phyloP scores from a whole-genome alignment of 2,113 vertebrate genomes.

The Furnarius figulus region DNA sequence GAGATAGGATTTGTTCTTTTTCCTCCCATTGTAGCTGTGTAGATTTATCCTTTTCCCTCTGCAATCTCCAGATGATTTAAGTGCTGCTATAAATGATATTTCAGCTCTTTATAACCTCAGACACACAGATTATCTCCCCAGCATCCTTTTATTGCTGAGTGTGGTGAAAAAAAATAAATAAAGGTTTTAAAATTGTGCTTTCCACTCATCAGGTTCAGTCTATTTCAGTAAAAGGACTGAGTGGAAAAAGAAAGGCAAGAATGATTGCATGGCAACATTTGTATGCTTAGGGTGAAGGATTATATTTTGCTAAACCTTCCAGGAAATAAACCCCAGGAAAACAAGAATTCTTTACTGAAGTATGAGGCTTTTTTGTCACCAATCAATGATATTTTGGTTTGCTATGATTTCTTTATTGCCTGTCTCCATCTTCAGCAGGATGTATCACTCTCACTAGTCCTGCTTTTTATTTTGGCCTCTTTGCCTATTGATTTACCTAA shows the following conservation, averaged over 20 bases:
- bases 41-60: neutral
- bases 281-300: neutral
- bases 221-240: neutral
- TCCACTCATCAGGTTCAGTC: neutral
- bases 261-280: neutral
- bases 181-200: neutral
- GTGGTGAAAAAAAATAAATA: neutral
- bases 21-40: rapidly evolving
- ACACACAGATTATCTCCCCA: neutral
- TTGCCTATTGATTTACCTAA: neutral
- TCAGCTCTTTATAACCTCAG: neutral
- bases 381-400: neutral
- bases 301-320: neutral
- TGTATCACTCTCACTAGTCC: neutral
- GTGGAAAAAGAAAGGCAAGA: neutral
- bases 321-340: neutral
- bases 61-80: neutral
- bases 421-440: neutral
- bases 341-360: neutral
- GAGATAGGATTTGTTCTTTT: neutral
- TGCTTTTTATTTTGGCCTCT: neutral
- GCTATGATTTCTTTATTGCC: neutral
- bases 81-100: neutral
- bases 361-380: neutral
- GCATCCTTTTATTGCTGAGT: neutral